These are phyloP conservation scores for Willisornis vidua DNA, from an alignment of 2,113 vertebrate species.

Conservation along the genomic window DNA sequence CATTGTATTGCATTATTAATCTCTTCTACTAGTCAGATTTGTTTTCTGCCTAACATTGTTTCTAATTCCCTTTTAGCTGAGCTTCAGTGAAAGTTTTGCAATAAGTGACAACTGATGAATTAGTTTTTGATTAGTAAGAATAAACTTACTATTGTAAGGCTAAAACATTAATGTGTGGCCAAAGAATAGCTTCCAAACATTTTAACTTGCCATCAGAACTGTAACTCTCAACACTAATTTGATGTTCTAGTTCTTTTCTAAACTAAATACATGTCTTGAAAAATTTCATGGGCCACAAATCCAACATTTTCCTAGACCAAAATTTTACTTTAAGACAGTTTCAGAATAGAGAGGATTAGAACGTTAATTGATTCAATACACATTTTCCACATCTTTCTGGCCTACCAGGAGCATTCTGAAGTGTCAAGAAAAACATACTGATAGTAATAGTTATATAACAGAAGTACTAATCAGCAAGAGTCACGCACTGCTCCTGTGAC, in stretches of 20 bases:
- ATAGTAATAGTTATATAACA: neutral
- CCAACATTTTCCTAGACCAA: neutral
- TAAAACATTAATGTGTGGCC: neutral
- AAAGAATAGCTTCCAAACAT: slow-evolving; percentile 7
- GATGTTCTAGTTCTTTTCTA: neutral
- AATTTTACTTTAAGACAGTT: neutral
- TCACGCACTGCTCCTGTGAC: slow-evolving; percentile 9
- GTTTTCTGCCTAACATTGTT: slow-evolving; percentile 20
- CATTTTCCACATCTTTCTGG: neutral
- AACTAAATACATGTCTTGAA: neutral
- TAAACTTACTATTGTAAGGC: slow-evolving; percentile 1
- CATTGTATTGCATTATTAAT: neutral
- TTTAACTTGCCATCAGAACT: neutral
- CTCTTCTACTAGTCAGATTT: neutral
- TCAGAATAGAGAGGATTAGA: neutral
- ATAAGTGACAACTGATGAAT: slow-evolving; percentile 26
- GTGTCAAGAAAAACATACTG: neutral
- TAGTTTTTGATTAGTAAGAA: slow-evolving; percentile 38
- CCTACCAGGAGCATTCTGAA: neutral
- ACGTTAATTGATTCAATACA: neutral
- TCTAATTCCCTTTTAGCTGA: neutral
- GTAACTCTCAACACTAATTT: neutral
- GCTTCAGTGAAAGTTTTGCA: slow-evolving; percentile 4
- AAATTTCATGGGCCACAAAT: neutral
- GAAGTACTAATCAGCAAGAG: neutral